Evolutionary conservation across 2,888 invertebrate genomes (phyloP).

Genomic region (Lycia hirtaria): DNA sequence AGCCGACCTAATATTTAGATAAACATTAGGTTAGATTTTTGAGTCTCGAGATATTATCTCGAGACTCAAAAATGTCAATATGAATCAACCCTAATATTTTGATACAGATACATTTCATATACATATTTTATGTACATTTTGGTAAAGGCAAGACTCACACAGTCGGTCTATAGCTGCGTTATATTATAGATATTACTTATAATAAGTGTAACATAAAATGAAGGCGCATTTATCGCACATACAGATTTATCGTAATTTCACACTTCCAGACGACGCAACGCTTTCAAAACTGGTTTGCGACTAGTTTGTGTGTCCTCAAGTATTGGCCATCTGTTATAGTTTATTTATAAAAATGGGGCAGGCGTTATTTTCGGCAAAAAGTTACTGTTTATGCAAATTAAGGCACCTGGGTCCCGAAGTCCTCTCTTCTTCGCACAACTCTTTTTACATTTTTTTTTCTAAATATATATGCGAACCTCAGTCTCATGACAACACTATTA

Average conservation of each 20-base stretch:
- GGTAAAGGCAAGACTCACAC: slow-evolving; percentile 71
- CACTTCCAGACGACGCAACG: neutral
- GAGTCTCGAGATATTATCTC: too few relatives aligned
- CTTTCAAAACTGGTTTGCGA: neutral
- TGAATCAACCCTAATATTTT: neutral
- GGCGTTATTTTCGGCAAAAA: too few relatives aligned
- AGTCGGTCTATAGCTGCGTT: slow-evolving; percentile 76
- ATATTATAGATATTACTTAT: slow-evolving; percentile 8
- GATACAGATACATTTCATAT: slow-evolving; percentile 1
- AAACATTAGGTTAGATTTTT: neutral
- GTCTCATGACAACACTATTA: too few relatives aligned
- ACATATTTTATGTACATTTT: slow-evolving; percentile 47
- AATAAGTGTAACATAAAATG: slow-evolving; percentile 4
- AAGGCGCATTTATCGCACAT: too few relatives aligned
- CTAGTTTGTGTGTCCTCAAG: too few relatives aligned
- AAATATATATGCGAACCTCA: too few relatives aligned
- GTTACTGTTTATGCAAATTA: too few relatives aligned
- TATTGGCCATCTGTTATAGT: too few relatives aligned
- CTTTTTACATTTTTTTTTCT: too few relatives aligned
- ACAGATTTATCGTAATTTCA: neutral
- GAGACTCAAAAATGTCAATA: neutral
- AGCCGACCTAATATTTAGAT: neutral
- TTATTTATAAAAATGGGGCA: too few relatives aligned
- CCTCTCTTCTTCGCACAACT: too few relatives aligned
- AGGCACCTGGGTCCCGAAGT: too few relatives aligned